A percentile compares a stretch with the other conserved stretches of the same genome.
Evolutionary conservation across 2,888 invertebrate species (phyloP).

Genomic region (Hirtodrosophila cameraria): DNA sequence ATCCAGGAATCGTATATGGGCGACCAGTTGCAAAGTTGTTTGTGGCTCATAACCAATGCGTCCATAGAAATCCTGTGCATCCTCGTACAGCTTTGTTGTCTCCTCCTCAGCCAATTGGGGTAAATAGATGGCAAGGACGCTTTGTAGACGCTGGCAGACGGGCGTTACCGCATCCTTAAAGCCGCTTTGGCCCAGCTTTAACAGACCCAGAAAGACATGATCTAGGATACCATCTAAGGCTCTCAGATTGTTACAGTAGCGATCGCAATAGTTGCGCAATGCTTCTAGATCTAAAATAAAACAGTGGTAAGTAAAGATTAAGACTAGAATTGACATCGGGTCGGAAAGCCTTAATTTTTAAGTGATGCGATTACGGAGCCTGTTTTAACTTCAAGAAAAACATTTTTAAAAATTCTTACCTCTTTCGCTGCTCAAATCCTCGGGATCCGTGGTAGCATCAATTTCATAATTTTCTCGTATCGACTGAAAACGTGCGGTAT

Average conservation of each 20-base stretch:
- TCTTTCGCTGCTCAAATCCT: constrained; percentile 87
- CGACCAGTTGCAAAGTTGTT: constrained; percentile 89
- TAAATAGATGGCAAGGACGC: constrained; percentile 87
- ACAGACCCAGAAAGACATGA: constrained; percentile 89
- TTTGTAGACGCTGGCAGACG: constrained; percentile 89
- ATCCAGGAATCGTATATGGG: constrained; percentile 85
- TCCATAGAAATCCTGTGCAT: constrained; percentile 86
- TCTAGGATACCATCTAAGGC: constrained; percentile 88
- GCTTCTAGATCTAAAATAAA: constrained; percentile 86
- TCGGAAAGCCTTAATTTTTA: too few relatives aligned
- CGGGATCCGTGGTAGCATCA: constrained; percentile 88
- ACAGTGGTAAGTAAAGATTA: too few relatives aligned
- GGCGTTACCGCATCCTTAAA: constrained; percentile 90
- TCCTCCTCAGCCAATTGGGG: constrained; percentile 89
- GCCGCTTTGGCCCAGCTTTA: constrained; percentile 88
- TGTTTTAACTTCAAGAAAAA: too few relatives aligned
- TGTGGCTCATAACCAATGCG: constrained; percentile 88
- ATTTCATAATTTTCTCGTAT: constrained; percentile 89
- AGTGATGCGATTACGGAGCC: too few relatives aligned
- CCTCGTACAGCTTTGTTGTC: constrained; percentile 83
- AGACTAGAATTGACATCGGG: too few relatives aligned
- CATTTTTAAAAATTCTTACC: constrained; percentile 56
- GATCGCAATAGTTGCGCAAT: constrained; percentile 88
- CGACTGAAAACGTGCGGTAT: constrained; percentile 87
- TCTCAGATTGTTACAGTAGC: constrained; percentile 89